phyloP scores from a whole-genome alignment of 2,888 invertebrate species.

The Petrolisthes manimaculis region DNA sequence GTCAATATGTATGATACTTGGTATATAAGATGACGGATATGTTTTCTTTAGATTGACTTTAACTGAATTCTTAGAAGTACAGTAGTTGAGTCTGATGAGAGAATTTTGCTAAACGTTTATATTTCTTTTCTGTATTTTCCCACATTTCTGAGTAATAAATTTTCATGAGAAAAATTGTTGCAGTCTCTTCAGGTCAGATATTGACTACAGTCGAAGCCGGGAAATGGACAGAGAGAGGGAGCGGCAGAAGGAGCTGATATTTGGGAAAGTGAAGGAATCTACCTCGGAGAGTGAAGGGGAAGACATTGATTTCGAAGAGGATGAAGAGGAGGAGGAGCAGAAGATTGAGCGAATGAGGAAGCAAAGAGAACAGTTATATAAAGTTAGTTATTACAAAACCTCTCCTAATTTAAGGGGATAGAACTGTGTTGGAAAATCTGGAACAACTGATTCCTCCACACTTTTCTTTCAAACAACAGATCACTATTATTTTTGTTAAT shows the following conservation, averaged over 20 bases:
- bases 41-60: too few relatives aligned
- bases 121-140: too few relatives aligned
- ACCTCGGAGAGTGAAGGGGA: conserved; percentile 58
- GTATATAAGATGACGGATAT: too few relatives aligned
- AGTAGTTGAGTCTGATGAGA: too few relatives aligned
- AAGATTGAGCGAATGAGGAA: conserved; percentile 65
- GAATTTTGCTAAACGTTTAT: too few relatives aligned
- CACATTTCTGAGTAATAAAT: too few relatives aligned
- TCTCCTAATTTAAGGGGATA: background rate
- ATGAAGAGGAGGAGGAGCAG: conserved; percentile 65
- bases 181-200: conserved; percentile 12
- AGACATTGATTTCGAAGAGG: conserved; percentile 64
- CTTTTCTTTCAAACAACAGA: too few relatives aligned
- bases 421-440: background rate
- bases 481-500: background rate
- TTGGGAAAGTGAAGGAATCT: conserved; percentile 58
- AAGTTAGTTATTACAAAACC: conserved; percentile 33
- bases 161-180: background rate
- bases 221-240: conserved; percentile 64
- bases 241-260: conserved; percentile 63
- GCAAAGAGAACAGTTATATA: conserved; percentile 60
- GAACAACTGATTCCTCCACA: too few relatives aligned
- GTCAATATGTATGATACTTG: too few relatives aligned
- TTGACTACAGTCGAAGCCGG: conserved; percentile 46
- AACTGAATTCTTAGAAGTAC: too few relatives aligned